Evolutionary conservation across 2,888 invertebrate genomes (phyloP), one percentile per base, ranked within the genome.

Genomic region (Caenorhabditis sp.): DNA sequence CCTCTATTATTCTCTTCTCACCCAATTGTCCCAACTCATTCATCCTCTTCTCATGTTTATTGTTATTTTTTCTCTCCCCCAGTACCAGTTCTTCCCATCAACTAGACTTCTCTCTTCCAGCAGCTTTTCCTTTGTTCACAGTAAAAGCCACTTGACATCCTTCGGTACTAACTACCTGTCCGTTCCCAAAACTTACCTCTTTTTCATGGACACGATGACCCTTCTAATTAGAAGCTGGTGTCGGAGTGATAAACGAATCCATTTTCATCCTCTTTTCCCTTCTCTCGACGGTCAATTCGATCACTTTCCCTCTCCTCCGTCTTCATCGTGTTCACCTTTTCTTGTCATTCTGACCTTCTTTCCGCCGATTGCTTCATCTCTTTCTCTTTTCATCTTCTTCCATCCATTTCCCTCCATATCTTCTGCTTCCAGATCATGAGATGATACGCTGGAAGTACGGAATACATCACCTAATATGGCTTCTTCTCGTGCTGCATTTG

Each of bases 401-500:
- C 54, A 47, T 44, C 44, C 14, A 28, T 54, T 56, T 31, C 28
- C 61, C 28, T 51, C 22, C 35, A 56, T 51, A 49, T 58, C 28
- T 72, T 54, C 41, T 22, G 14, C 41, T 72, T 73, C 64, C 63
- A 41, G 74, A 82, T 64, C 75, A 82, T 82, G 82, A 76, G 61
- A 82, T 82, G 82, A 82, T 82, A 82, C 82, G 82, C 69, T 82
- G 82, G 82, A 82, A 79, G 74, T 28, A 64, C 68, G 75, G 47
- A 35, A 44, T 66, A 58, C 54, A 61, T 22, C 31, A 63, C 26
- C 68, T 74, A 22, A 41, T 73, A 49, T 68, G 59, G 66, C 74
- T 80, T 5, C 35, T 68, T 58, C 63, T 64, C 54, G 79, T 70
- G 79, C 63, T 70, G 63, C 64, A 35, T 51, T 44, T 54, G 22